Conservation (phyloP, 2,888 invertebrate species). For the Arge pagana region DNA sequence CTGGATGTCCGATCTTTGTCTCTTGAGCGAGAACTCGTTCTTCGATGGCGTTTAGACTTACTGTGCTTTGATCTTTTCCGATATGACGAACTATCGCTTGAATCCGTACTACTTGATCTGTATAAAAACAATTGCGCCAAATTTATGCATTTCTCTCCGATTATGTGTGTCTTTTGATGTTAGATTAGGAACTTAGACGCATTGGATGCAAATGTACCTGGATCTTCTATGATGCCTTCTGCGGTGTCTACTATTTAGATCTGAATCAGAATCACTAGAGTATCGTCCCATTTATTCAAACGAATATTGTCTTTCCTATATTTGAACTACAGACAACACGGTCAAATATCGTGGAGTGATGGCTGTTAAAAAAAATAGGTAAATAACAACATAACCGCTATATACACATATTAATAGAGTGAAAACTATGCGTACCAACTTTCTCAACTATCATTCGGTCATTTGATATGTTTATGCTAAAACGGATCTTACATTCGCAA, state of each 20-base stretch:
- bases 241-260: constrained; percentile 47
- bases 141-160: background rate
- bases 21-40: constrained; percentile 48
- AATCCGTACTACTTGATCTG: constrained; percentile 49
- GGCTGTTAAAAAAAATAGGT: no score
- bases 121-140: background rate
- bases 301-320: no score
- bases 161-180: background rate
- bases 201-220: constrained; percentile 29
- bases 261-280: constrained; percentile 54
- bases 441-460: no score
- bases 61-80: constrained; percentile 47
- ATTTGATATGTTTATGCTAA: no score
- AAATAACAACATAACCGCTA: no score
- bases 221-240: constrained; percentile 44
- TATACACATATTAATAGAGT: no score
- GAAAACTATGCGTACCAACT: no score
- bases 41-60: constrained; percentile 46
- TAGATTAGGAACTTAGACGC: background rate
- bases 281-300: constrained; percentile 46
- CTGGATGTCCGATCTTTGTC: constrained; percentile 43
- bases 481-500: no score
- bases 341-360: no score
- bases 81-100: constrained; percentile 48
- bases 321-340: no score